Conservation (phyloP, 2,113 vertebrate genomes). For the Pheucticus melanocephalus region DNA sequence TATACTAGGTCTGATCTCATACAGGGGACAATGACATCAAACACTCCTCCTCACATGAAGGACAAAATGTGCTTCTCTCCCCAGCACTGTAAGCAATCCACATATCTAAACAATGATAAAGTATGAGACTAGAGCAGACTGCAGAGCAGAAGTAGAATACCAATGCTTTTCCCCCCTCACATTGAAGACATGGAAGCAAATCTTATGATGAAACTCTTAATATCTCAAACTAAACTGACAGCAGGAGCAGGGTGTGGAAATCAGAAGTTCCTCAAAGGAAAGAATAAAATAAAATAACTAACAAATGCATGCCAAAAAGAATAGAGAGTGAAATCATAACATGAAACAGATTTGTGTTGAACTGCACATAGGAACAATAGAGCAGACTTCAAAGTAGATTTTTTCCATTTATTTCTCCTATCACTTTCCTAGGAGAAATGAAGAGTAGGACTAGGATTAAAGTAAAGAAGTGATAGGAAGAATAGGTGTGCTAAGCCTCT, state of each 20-base stretch:
- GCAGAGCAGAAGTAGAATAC: background rate
- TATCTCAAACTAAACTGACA: background rate
- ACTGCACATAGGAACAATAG: background rate
- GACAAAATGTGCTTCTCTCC: background rate
- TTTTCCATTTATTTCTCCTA: background rate
- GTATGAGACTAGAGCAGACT: background rate
- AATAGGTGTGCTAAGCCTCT: background rate
- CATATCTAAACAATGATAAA: background rate
- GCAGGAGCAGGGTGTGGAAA: background rate
- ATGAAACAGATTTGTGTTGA: background rate
- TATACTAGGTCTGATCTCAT: background rate
- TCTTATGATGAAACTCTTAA: background rate
- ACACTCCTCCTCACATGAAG: background rate
- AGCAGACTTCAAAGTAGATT: background rate
- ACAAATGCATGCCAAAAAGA: background rate
- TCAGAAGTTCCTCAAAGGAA: background rate
- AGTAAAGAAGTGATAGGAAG: background rate
- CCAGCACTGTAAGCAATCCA: background rate
- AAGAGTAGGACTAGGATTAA: background rate
- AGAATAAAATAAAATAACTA: background rate
- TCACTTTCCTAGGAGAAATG: background rate
- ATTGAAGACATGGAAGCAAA: background rate
- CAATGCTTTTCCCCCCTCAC: background rate
- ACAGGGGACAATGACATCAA: background rate
- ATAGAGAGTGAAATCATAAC: background rate